Percentiles rank a stretch among this genome's conserved stretches.
phyloP scores from a whole-genome alignment of 2,113 vertebrate genomes.

The Corythornis madagascariensis region DNA sequence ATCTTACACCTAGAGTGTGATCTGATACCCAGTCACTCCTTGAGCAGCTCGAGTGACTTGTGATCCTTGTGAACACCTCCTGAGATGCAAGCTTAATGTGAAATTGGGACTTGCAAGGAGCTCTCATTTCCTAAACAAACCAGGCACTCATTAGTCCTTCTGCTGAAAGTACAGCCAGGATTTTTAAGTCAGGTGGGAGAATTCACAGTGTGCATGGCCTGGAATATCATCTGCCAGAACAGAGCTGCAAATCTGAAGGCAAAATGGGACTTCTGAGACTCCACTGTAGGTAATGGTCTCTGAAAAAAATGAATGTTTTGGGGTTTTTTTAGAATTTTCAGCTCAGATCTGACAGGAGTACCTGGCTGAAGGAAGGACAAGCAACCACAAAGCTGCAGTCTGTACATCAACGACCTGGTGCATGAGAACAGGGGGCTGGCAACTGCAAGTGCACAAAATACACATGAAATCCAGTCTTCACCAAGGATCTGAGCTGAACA shows the following conservation, averaged over 20 bases:
- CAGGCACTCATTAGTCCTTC: background rate
- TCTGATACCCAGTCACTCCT: background rate
- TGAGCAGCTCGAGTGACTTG: background rate
- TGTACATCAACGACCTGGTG: background rate
- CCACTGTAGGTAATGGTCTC: background rate
- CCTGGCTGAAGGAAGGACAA: background rate
- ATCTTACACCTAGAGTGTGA: background rate
- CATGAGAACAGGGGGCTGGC: background rate
- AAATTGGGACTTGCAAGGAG: background rate
- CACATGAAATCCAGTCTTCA: background rate
- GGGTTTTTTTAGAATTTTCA: background rate
- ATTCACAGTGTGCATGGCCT: background rate
- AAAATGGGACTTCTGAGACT: background rate
- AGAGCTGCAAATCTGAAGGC: background rate
- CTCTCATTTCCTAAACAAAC: background rate
- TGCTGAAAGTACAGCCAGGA: background rate
- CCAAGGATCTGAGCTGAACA: background rate
- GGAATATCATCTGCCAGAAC: background rate
- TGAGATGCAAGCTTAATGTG: background rate
- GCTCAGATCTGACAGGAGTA: background rate
- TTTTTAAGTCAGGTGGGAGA: background rate
- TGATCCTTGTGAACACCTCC: background rate
- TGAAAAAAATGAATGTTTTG: rapidly evolving
- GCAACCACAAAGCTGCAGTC: background rate
- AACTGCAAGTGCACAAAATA: background rate